Conservation (phyloP, 2,113 vertebrate species). For the Columba janthina region DNA sequence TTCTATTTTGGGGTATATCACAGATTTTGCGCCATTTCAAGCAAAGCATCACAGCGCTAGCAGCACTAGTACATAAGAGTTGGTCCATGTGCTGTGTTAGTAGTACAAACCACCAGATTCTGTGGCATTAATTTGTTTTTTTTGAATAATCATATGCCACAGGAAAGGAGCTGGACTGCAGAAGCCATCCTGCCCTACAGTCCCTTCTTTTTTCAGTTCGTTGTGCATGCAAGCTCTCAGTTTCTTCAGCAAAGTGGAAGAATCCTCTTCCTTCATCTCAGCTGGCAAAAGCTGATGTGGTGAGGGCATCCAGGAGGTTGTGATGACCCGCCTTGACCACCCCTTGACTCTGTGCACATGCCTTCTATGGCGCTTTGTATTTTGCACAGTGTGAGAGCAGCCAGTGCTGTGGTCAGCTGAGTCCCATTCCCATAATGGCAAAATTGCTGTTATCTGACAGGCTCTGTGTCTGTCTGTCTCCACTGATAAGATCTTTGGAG, state of each 20-base stretch:
- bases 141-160: background rate
- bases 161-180: background rate
- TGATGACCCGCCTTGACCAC: background rate
- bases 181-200: background rate
- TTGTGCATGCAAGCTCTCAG: accelerated
- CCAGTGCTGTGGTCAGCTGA: background rate
- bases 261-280: background rate
- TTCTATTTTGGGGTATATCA: background rate
- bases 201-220: background rate
- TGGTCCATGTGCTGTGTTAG: background rate
- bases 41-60: background rate
- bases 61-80: background rate
- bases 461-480: background rate
- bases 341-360: background rate
- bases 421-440: background rate
- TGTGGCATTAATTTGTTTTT: background rate
- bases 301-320: background rate
- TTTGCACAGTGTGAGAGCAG: background rate
- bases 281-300: background rate
- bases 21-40: background rate
- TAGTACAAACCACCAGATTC: background rate
- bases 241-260: background rate
- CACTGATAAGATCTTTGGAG: background rate
- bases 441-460: slow-evolving; percentile 25
- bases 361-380: background rate